These are phyloP conservation scores for Synaphobranchus kaupii DNA, from an alignment of 2,797 vertebrate genomes.

Conservation along the genomic window DNA sequence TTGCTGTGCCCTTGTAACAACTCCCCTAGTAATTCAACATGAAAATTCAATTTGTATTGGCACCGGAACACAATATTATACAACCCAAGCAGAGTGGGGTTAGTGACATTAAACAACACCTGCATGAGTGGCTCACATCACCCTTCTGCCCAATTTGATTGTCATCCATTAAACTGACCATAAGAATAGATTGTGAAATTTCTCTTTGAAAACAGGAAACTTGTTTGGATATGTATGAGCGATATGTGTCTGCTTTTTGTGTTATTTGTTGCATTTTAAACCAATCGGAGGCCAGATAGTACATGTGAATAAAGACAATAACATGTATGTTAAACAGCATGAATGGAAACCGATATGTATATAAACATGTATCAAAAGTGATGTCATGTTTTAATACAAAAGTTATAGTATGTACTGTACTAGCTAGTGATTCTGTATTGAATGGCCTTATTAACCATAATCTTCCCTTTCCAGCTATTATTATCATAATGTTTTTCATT, in stretches of 20 bases:
- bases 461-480: too few species aligned
- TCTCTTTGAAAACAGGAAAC: background rate
- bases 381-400: too few species aligned
- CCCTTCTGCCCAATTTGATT: background rate
- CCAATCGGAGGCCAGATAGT: background rate
- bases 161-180: background rate
- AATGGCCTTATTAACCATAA: too few species aligned
- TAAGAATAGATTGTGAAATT: background rate
- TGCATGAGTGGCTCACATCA: background rate
- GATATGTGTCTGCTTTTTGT: background rate
- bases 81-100: background rate
- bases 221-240: background rate
- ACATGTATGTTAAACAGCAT: too few species aligned
- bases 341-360: too few species aligned
- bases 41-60: background rate
- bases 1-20: background rate
- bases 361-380: too few species aligned
- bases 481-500: too few species aligned
- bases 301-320: too few species aligned
- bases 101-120: background rate
- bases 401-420: too few species aligned
- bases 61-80: background rate
- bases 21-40: background rate
- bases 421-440: too few species aligned
- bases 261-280: background rate